Evolutionary conservation across 1,140 invertebrate genomes (phyloP).

Genomic region (Aphaenogaster floridana): DNA sequence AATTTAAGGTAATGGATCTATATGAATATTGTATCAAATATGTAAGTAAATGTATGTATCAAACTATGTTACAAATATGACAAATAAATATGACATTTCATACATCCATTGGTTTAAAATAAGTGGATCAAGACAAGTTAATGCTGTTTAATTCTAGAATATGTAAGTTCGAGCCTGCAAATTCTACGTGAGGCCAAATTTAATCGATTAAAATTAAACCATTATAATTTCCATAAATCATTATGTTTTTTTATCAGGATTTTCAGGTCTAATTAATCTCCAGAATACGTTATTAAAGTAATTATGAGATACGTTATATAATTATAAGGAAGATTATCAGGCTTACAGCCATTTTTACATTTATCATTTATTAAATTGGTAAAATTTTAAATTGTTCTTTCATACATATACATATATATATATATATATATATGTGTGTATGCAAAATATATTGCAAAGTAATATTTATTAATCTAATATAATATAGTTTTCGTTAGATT

Average conservation of each 20-base stretch:
- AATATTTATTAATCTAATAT: not conserved
- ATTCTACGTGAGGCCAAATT: not conserved
- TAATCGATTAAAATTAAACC: not conserved
- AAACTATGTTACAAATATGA: not conserved
- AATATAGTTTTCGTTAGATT: not conserved
- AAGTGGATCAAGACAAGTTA: not conserved
- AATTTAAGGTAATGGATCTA: not conserved
- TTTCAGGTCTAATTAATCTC: not conserved
- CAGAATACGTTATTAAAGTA: not conserved
- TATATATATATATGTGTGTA: too few species aligned
- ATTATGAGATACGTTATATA: too few species aligned
- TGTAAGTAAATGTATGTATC: not conserved
- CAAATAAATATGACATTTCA: not conserved
- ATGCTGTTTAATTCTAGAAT: not conserved
- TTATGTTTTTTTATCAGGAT: not conserved
- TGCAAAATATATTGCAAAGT: not conserved
- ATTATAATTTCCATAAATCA: not conserved
- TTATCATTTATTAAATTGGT: not conserved
- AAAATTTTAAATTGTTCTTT: not conserved
- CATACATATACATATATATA: not conserved
- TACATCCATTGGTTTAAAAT: not conserved
- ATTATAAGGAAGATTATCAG: too few species aligned
- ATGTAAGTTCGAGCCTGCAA: not conserved
- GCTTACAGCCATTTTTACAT: not conserved
- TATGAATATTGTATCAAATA: not conserved